Base-by-base conservation (phyloP, 2,113 vertebrate species). In the Hypanus sabinus region DNA sequence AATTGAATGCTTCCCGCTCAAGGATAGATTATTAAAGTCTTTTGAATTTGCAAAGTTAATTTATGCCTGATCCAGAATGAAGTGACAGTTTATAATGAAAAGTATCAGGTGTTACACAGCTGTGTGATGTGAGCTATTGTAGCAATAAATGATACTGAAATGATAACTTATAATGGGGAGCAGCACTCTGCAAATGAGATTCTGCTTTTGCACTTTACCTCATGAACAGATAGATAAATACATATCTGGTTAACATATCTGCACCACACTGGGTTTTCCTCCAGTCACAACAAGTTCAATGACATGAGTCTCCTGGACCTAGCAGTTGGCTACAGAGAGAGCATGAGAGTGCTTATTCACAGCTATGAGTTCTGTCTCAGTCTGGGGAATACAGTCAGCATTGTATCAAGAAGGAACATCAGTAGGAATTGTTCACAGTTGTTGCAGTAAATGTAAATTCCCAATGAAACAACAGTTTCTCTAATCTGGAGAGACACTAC, bases 41-140 rank as follows among this genome's bases (percentile, higher is more conserved):
- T 90, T 68, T 90, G 85, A 90, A 90, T 90, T 90, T 90, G 85
- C 85, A 90, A 90, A 5, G 62, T 33, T 90, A 65, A 90, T 65
- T 90, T 90, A n/a, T 90, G 62, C 30, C n/a, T 20, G 30, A n/a
- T 33, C 57, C 30, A 33, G 85, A 68, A 65, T 68, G 30, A 27
- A 33, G 14, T 68, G 85, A 90, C 60, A 90, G 60, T 90, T 90
- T n/a, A 90, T 90, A 33, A 90, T 68, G 85, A 20, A 90, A 90
- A 68, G 60, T 79, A 79, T 79, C 33, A 79, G n/a, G 76, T 79
- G 76, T 36, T 12, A 36, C n/a, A 16, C n/a, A 12, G 76, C 76
- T 79, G n/a, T 36, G 16, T 36, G n/a, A 79, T 68, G 30, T 90
- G 57, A 65, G 5, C 85, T 33, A 79, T 79, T 79, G 57, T 36